A percentile compares a stretch with the other conserved stretches of the same genome.
Conservation (phyloP, 2,888 invertebrate species). For the Cephus runcator region DNA sequence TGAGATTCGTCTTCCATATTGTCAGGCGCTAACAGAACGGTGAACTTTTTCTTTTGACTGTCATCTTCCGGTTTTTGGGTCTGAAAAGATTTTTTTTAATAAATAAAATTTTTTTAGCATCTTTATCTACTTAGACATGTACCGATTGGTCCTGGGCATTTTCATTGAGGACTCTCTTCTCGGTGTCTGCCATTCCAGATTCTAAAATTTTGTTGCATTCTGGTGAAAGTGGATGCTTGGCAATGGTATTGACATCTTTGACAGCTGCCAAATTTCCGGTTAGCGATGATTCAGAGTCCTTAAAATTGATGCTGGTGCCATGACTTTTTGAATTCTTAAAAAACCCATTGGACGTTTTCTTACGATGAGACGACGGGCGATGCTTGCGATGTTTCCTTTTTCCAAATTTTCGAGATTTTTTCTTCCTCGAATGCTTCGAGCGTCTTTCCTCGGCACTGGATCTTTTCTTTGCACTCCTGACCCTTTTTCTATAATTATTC, state of each 20-base stretch:
- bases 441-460: not conserved
- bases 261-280: not conserved
- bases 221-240: not conserved
- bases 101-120: not conserved
- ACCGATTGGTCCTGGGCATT: conserved; percentile 7
- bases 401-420: not conserved
- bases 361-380: not conserved
- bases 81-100: not conserved
- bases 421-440: not conserved
- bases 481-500: not conserved
- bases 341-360: not conserved
- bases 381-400: not conserved
- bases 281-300: not conserved
- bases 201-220: not conserved
- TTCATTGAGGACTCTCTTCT: conserved; percentile 7
- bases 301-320: not conserved
- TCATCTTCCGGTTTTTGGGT: conserved; percentile 12
- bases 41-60: conserved; percentile 25
- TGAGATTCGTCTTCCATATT: conserved; percentile 48
- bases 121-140: not conserved
- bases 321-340: not conserved
- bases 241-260: not conserved
- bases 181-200: not conserved
- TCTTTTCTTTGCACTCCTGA: not conserved
- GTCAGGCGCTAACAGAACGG: conserved; percentile 32